Conservation (phyloP, 2,113 vertebrate species). For the Salvelinus sp. region DNA sequence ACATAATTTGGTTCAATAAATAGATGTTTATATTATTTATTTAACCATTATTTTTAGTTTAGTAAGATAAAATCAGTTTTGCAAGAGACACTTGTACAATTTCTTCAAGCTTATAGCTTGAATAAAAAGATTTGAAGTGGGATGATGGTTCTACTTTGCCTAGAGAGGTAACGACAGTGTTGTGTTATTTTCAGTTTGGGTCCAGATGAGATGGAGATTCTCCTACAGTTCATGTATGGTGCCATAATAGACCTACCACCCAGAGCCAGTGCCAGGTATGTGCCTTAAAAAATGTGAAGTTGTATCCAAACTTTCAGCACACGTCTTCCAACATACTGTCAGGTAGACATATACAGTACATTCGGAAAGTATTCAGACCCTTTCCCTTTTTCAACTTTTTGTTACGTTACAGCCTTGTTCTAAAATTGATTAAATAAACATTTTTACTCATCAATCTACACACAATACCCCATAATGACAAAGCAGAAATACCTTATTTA, state of each 20-base stretch:
- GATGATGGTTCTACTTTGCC: neutral
- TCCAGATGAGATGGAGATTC: conserved; percentile 83
- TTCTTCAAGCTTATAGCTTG: neutral
- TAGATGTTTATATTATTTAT: neutral
- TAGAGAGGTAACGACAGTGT: neutral
- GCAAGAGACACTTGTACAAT: too few species aligned
- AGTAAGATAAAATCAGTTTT: neutral
- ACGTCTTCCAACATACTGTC: too few species aligned
- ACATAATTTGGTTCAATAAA: neutral
- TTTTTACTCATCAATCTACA: too few species aligned
- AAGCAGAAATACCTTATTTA: too few species aligned
- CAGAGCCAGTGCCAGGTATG: conserved; percentile 84
- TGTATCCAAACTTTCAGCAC: neutral
- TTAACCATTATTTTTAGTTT: neutral
- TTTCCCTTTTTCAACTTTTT: too few species aligned
- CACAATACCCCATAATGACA: too few species aligned
- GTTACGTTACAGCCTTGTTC: too few species aligned
- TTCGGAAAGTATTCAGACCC: neutral
- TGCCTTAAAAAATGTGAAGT: neutral
- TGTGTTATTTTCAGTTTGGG: conserved; percentile 76
- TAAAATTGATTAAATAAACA: too few species aligned
- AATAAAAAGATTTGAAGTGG: neutral
- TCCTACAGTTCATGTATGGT: conserved; percentile 90
- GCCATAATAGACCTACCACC: conserved; percentile 69
- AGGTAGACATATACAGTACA: neutral